phyloP scores from a whole-genome alignment of 2,888 invertebrate species.

The Biston betularia region DNA sequence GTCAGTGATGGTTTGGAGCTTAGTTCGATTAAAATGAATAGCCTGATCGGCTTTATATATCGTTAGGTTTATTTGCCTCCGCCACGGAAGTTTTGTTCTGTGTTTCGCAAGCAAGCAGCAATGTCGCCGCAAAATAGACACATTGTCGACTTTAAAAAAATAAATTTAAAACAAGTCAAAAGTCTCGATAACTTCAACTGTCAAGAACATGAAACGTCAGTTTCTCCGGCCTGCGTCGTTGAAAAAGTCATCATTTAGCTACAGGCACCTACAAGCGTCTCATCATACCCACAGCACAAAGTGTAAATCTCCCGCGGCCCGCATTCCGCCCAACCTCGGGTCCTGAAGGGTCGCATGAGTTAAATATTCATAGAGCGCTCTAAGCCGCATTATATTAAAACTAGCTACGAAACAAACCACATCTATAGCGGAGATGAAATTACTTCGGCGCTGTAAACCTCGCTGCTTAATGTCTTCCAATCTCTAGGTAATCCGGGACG shows the following conservation, averaged over 20 bases:
- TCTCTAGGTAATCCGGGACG: conserved; percentile 4
- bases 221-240: not conserved
- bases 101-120: too few relatives aligned
- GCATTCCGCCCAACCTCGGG: conserved; percentile 24
- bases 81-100: too few relatives aligned
- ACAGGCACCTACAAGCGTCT: conserved; percentile 2
- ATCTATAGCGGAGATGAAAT: conserved; percentile 34
- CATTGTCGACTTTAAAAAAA: too few relatives aligned
- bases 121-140: too few relatives aligned
- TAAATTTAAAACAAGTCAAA: too few relatives aligned
- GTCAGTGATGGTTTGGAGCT: too few relatives aligned
- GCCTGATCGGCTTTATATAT: too few relatives aligned
- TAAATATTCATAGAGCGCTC: conserved; percentile 55
- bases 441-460: conserved; percentile 27
- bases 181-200: not conserved
- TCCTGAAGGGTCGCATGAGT: conserved; percentile 46
- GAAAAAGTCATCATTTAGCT: not conserved
- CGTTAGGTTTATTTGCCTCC: too few relatives aligned
- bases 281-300: conserved; percentile 1
- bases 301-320: conserved; percentile 14
- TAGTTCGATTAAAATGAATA: too few relatives aligned
- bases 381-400: conserved; percentile 53
- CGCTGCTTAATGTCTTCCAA: conserved; percentile 18
- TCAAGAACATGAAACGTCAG: not conserved
- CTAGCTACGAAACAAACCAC: conserved; percentile 40